A percentile compares a stretch with the other conserved stretches of the same genome.
phyloP scores from a whole-genome alignment of 2,888 invertebrate genomes.

The Netelia fuscicornis region DNA sequence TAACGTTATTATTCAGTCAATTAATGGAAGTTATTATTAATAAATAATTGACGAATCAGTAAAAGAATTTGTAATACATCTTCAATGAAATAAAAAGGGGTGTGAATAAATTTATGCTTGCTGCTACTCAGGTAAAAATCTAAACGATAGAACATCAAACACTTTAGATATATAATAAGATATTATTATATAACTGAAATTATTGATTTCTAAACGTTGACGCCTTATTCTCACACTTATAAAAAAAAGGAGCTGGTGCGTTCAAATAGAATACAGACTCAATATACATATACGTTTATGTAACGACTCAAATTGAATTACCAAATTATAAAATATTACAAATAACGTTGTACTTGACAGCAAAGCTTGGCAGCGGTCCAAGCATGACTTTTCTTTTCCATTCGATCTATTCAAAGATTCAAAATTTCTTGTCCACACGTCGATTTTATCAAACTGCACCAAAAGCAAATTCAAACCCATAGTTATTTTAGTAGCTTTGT shows the following conservation, averaged over 20 bases:
- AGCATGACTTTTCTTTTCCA: neutral
- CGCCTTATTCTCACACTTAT: too few relatives aligned
- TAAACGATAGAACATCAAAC: too few relatives aligned
- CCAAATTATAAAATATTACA: slow-evolving; percentile 15
- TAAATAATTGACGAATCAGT: neutral
- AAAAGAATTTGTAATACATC: neutral
- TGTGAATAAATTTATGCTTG: neutral
- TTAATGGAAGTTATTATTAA: neutral
- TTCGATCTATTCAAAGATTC: neutral
- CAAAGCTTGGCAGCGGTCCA: slow-evolving; percentile 21
- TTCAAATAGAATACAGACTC: neutral
- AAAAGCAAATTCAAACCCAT: neutral
- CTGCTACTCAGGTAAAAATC: neutral
- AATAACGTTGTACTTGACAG: neutral
- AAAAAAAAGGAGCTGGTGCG: neutral
- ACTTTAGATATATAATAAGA: too few relatives aligned
- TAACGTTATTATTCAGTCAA: neutral
- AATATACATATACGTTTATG: neutral
- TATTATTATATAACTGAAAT: too few relatives aligned
- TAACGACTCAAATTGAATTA: neutral
- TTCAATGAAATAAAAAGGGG: neutral
- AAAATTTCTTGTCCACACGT: neutral
- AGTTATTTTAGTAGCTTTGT: too few relatives aligned
- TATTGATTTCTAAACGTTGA: too few relatives aligned
- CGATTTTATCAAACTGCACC: neutral